These are phyloP conservation scores for Brachionichthys hirsutus DNA, from an alignment of 2,113 vertebrate genomes.

Conservation along the genomic window DNA sequence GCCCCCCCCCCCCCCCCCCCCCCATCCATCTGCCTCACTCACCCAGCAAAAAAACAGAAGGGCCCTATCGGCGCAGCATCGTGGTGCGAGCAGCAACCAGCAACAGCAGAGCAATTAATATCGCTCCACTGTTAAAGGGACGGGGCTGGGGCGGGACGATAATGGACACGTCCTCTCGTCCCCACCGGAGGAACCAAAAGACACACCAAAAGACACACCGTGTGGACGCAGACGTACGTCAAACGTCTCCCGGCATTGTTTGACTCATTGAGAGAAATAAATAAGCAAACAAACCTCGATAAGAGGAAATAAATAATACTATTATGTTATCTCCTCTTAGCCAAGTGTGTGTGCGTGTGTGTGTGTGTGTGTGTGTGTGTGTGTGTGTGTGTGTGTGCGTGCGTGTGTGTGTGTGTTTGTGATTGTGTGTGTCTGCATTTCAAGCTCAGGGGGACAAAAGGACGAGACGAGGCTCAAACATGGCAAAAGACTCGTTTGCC, in stretches of 20 bases:
- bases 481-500: too few relatives aligned
- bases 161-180: constrained; percentile 84
- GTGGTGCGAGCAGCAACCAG: constrained; percentile 82
- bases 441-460: constrained; percentile 13
- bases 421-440: constrained; percentile 43
- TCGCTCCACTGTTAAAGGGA: constrained; percentile 84
- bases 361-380: too few relatives aligned
- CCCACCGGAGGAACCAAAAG: constrained; percentile 78
- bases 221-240: constrained; percentile 39
- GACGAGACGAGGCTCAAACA: constrained; percentile 18
- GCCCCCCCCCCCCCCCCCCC: constrained; percentile 47
- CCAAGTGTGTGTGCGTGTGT: background rate
- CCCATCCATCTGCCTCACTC: constrained; percentile 50
- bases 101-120: constrained; percentile 85
- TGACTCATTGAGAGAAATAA: constrained; percentile 74
- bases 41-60: constrained; percentile 63
- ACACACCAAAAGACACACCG: constrained; percentile 24
- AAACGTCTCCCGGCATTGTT: constrained; percentile 74
- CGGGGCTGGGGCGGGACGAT: constrained; percentile 82
- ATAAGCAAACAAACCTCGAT: constrained; percentile 69
- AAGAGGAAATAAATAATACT: constrained; percentile 73
- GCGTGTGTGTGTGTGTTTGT: constrained; percentile 35
- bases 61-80: constrained; percentile 83
- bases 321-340: constrained; percentile 68
- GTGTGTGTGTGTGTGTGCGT: constrained; percentile 27